Evolutionary conservation across 2,888 invertebrate genomes (phyloP).

Genomic region (Villa cingulata): DNA sequence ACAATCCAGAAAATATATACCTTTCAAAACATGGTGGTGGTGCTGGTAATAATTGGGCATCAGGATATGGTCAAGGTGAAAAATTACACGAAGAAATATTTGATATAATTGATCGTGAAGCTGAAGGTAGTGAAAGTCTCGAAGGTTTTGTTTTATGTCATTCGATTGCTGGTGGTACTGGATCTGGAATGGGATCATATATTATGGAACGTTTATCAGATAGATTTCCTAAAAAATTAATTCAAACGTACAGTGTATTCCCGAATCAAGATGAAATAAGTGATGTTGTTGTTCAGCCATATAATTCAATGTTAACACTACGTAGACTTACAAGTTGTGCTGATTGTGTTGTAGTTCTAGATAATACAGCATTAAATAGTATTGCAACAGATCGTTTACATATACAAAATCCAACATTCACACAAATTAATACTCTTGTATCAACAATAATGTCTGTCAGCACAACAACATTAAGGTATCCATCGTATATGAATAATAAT

Average conservation of each 20-base stretch:
- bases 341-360: constrained; percentile 92
- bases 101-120: constrained; percentile 96
- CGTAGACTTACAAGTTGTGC: constrained; percentile 89
- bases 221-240: constrained; percentile 92
- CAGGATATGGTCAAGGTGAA: constrained; percentile 88
- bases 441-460: constrained; percentile 98
- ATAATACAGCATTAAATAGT: constrained; percentile 92
- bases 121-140: constrained; percentile 94
- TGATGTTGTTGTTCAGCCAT: constrained; percentile 93
- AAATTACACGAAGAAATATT: constrained; percentile 90
- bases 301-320: constrained; percentile 88
- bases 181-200: constrained; percentile 97
- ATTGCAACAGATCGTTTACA: constrained; percentile 87
- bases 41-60: constrained; percentile 99
- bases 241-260: constrained; percentile 98
- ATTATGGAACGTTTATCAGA: constrained; percentile 79
- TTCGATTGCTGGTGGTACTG: constrained; percentile 98
- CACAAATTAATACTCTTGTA: constrained; percentile 93
- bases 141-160: constrained; percentile 98
- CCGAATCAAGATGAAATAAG: constrained; percentile 95
- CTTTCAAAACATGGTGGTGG: constrained; percentile 95
- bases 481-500: constrained; percentile 98
- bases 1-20: constrained; percentile 96
- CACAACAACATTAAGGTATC: constrained; percentile 80
- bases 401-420: constrained; percentile 90